Base-by-base conservation (phyloP, 2,113 vertebrate species). In the Anhinga rufa region DNA sequence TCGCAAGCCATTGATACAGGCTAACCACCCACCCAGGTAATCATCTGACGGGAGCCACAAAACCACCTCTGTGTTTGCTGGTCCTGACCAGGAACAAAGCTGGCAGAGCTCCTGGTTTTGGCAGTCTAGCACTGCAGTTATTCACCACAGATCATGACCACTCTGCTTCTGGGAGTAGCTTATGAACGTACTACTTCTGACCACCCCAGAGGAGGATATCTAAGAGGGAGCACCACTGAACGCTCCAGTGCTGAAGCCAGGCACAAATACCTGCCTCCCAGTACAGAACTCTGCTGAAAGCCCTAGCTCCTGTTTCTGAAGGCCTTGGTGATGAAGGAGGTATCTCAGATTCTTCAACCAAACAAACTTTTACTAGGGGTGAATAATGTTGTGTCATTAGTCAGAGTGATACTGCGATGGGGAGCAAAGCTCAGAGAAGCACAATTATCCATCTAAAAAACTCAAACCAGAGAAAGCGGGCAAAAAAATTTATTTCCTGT, bases 1-100 rank as follows among this genome's bases (percentile, higher is more conserved):
- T 36, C 0, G 0, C 25, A 51, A 84, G 32, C 2, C 2, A 4
- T 7, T 1, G 1, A 70, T 5, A 21, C 4, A 17, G 25, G 32
- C 62, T 38, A 24, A 58, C 5, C 21, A 55, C 32, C 5, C 21
- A 55, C 32, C 3, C 0, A 0, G 10, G 29, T 32, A 15, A 12
- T 16, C n/a, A 75, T 29, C 25, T 25, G 48, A 13, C 32, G 80
- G 1, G 8, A 80, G 49, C 70, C 44, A 82, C 36, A 61, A 68
- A 77, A 11, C 4, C 32, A 91, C 6, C 17, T 22, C 49, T 2
- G 1, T 13, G 40, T 55, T 75, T 38, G 44, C 54, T 60, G 44
- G 12, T 80, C 68, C 60, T 12, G 29, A 14, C 12, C 31, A 60
- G 40, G 32, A 78, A 15, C 25, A 71, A 34, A 57, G 32, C 1